Base-by-base conservation (phyloP, 1,140 invertebrate species). In the Lordiphosa clarofinis region DNA sequence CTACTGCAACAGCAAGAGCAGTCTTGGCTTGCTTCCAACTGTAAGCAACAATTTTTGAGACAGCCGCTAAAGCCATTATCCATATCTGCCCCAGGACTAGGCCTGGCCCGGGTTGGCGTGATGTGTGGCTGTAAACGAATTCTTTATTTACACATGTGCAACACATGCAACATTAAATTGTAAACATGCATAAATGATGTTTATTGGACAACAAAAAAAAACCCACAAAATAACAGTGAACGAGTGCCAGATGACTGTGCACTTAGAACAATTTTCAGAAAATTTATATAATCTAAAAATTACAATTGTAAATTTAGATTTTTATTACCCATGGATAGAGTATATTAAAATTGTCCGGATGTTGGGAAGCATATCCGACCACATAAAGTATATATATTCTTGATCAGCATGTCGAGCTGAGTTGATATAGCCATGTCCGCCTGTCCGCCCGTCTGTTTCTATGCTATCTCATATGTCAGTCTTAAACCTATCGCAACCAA, bases 141-240 rank as follows among this genome's bases (percentile, higher is more conserved):
- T 73, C 66, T 73, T 73, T 62, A n/a, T 73, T 75, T 65, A 70
- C 70, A 70, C 73, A 70, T 75, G 70, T 66, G 46, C 66, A 66
- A 59, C 39, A 58, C 33, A 39, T 28, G 62, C 56, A 70, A 73
- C 66, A 75, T 75, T 70, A 75, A 75, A 75, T 75, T 75, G 65
- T 75, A 73, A 75, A 73, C 65, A 75, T 70, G 60, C 73, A 75
- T 69, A 69, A 73, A 75, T 75, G 56, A 65, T 75, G 65, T 73
- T 73, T 75, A 75, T 72, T 73, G 68, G 53, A 60, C 64, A 72
- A 42, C 12, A n/a, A 54, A 54, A 21, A 1, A 21, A 21, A 21
- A 4, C 19, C 44, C 43, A 61, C 53, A 58, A 71, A 39, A 56
- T 48, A 39, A 28, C 13, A 24, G 8, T 4, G 38, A 49, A 56